A percentile compares a stretch with the other conserved stretches of the same genome.
These are phyloP conservation scores for Aleadryas rufinucha DNA, from an alignment of 2,113 vertebrate species.

Conservation along the genomic window DNA sequence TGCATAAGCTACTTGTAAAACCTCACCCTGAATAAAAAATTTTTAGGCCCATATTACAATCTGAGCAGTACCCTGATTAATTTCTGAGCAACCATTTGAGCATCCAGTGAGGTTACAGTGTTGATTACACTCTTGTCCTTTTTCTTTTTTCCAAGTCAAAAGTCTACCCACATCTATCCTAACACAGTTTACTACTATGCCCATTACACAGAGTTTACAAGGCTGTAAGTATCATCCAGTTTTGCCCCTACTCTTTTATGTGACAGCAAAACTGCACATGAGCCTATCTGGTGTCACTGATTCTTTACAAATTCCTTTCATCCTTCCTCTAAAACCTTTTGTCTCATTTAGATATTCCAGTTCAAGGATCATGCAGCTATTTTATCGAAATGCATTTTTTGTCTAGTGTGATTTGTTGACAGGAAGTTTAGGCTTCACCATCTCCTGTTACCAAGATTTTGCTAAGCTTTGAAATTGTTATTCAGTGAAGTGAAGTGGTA, in stretches of 20 bases:
- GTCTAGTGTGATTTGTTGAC: neutral
- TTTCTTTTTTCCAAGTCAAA: neutral
- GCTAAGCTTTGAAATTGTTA: slow-evolving; percentile 53
- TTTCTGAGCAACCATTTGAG: neutral
- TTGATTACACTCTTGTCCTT: neutral
- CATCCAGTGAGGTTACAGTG: neutral
- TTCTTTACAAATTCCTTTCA: neutral
- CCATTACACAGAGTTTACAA: neutral
- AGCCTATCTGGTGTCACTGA: neutral
- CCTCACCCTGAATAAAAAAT: neutral
- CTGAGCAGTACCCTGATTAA: neutral
- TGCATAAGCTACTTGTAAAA: neutral
- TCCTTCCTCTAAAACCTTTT: slow-evolving; percentile 1
- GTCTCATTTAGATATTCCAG: slow-evolving; percentile 37
- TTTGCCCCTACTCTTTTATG: neutral
- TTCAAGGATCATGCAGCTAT: slow-evolving; percentile 17
- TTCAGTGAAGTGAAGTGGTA: slow-evolving; percentile 68
- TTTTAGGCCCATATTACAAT: neutral
- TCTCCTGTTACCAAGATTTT: slow-evolving; percentile 38
- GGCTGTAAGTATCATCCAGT: neutral
- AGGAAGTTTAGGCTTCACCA: slow-evolving; percentile 14
- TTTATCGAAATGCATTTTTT: slow-evolving; percentile 43
- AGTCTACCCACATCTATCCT: neutral
- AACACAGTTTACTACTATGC: neutral
- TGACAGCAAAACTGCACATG: neutral